phyloP scores from a whole-genome alignment of 2,888 invertebrate species.

The Hylaea fasciaria region DNA sequence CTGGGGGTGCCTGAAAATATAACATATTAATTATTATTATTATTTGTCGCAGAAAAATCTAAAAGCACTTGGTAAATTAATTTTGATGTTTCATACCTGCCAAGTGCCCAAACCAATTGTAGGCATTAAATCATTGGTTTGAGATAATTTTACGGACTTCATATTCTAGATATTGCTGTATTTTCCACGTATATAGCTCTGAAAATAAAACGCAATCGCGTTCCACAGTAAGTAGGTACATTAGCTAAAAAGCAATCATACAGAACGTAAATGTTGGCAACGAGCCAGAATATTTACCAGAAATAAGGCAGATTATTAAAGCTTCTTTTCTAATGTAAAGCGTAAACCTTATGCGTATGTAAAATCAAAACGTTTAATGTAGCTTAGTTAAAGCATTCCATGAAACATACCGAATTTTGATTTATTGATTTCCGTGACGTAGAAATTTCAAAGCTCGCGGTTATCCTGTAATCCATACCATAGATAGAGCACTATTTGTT shows the following conservation, averaged over 20 bases:
- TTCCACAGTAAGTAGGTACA: conserved; percentile 55
- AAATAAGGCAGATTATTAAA: conserved; percentile 12
- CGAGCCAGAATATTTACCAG: conserved; percentile 52
- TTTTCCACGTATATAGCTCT: conserved; percentile 47
- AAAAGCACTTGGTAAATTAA: background rate
- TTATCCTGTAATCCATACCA: background rate
- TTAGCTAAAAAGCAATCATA: conserved; percentile 50
- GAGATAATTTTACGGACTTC: conserved; percentile 76
- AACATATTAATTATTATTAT: conserved; percentile 24
- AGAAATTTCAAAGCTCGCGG: conserved; percentile 46
- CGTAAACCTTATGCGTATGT: background rate
- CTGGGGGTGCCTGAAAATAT: conserved; percentile 82
- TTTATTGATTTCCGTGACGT: conserved; percentile 17
- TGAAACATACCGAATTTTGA: too few relatives aligned
- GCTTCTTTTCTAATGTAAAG: background rate
- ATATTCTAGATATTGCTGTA: conserved; percentile 64
- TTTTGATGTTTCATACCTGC: conserved; percentile 78
- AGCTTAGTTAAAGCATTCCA: too few relatives aligned
- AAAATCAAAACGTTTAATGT: too few relatives aligned
- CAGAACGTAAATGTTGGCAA: conserved; percentile 54
- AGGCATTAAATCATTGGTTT: conserved; percentile 86
- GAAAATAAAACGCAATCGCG: conserved; percentile 48
- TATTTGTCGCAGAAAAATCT: background rate
- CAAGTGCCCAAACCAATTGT: conserved; percentile 89
- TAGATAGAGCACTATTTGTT: too few relatives aligned